Base-by-base conservation (phyloP, 2,888 invertebrate species). In the Nemotelus pantherinus region DNA sequence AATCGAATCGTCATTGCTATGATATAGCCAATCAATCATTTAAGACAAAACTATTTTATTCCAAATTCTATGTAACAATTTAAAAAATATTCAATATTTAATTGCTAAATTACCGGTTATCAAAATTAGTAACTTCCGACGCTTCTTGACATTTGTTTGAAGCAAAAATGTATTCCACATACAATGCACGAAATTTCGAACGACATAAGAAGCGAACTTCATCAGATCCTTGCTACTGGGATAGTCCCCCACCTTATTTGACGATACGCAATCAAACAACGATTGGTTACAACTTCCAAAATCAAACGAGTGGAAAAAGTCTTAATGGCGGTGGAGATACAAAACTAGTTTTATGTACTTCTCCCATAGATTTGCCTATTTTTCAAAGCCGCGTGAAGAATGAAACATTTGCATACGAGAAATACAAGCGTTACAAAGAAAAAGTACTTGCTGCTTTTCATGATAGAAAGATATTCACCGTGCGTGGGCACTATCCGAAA, bases 401-500 rank as follows among this genome's bases (percentile, higher is more conserved):
- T 7, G 50, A 68, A 39, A 45, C 65, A 9, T 77, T 77, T 25
- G 57, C 60, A 4, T 79, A 76, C 50, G 74, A 78, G 6, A 63
- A 64, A 25, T 78, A 77, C 41, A 80, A 80, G 45, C 63, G 45
- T 25, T 80, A 78, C 45, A 80, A 79, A 43, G n/a, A 9, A 25
- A 60, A 48, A 63, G 75, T 63, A 0, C n/a, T 75, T 10, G 60
- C 65, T 5, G 86, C 87, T 1, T 84, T 83, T 81, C 83, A 84
- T 3, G 83, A 85, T 76, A 83, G 83, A 3, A 83, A 84, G 39
- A 86, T 87, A 47, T 87, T 87, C 45, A 86, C 85, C 2, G 82
- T 87, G 3, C 83, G 83, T 76, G 86, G 86, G 0, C 83, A 84
- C 58, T 86, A 84, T 55, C 80, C 80, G 2, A 83, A 84, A 1